Conservation (phyloP, 1,140 invertebrate species). For the Yoshiicerus persimilis region DNA sequence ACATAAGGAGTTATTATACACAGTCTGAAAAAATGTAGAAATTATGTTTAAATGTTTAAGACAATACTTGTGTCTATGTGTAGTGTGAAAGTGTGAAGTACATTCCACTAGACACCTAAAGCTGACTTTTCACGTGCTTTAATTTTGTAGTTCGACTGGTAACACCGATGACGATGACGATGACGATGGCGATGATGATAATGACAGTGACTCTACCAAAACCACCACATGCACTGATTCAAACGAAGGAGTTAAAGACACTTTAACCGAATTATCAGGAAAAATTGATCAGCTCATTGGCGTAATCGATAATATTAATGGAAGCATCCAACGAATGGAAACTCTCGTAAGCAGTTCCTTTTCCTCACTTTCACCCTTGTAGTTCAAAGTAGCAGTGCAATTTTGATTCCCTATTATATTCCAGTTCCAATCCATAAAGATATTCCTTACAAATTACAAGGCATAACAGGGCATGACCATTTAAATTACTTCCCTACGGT, state of each 20-base stretch:
- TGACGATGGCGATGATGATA: background rate
- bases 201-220: background rate
- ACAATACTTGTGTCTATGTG: background rate
- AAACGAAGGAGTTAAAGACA: background rate
- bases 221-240: background rate
- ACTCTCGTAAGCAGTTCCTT: background rate
- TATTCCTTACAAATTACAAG: too few species aligned
- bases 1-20: too few species aligned
- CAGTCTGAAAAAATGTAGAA: too few species aligned
- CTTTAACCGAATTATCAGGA: background rate
- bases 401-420: too few species aligned
- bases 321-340: slow-evolving; percentile 30
- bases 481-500: too few species aligned
- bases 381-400: too few species aligned
- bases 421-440: too few species aligned
- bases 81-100: too few species aligned
- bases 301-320: background rate
- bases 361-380: background rate
- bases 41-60: background rate
- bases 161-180: background rate
- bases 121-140: too few species aligned
- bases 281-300: background rate
- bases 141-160: background rate
- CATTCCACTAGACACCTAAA: too few species aligned
- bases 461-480: too few species aligned